Evolutionary conservation across 1,140 invertebrate genomes (phyloP), one percentile per base, ranked within the genome.

Genomic region (Macrosteles quadrilineatus): DNA sequence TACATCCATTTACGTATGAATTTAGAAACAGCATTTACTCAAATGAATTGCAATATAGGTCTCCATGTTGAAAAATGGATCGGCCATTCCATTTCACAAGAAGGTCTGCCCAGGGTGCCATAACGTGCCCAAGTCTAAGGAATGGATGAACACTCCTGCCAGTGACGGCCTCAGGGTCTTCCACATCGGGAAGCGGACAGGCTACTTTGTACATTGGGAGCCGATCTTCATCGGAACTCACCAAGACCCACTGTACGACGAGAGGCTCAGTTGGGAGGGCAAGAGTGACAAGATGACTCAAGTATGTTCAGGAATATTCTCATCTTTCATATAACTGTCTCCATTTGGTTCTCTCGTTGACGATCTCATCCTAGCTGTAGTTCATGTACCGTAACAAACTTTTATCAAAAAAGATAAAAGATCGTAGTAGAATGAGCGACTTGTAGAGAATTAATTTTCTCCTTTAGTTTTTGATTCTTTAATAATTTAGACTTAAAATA

Each of bases 201-300:
- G 92, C 17, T 87, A 87, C 68, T 92, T 88, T 77, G 84, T 92
- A 23, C 91, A 93, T 77, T 96, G 94, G 94, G 94, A 96, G 80
- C 94, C 94, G 0, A 94, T 95, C 73, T 95, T 91, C 73, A 94
- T 95, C 71, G 93, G 92, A 25, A 94, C 92, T 0, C 89, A 94
- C 79, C 82, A 87, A 9, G 94, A 96, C 77, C 94, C 95, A 0
- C 83, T 93, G 65, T 97, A 96, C 77, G 94, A 96, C 73, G 90
- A 94, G 77, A 84, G 93, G 78, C 85, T 94, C 23, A 93, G 90
- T 77, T 95, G 93, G 93, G 92, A 95, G 77, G 93, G 93, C 62
- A 93, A 92, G 81, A 93, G 91, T 79, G 92, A 95, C 80, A 95
- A 95, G 84, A 97, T 97, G 95, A 94, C 93, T 40, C 95, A 96